Evolutionary conservation across 23 tunicate species (phyloP).

Genomic region (Diplosoma virens): DNA sequence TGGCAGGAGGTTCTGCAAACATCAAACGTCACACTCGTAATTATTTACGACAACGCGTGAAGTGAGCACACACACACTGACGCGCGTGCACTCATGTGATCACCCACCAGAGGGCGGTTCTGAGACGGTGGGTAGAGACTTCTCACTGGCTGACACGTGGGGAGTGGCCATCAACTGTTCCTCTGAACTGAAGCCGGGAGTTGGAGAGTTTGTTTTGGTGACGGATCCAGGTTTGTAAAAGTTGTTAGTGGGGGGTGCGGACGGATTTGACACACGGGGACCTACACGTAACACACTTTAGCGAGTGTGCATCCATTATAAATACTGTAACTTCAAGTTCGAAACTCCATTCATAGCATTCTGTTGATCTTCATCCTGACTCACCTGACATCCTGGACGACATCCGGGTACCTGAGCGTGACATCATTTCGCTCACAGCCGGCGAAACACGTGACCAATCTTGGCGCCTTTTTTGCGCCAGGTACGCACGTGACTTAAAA

Average conservation of each 20-base stretch:
- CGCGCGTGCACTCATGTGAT: not conserved
- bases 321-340: not conserved
- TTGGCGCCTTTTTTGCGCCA: constrained; percentile 80
- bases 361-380: not conserved
- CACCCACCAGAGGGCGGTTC: not conserved
- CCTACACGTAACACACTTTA: not conserved
- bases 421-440: constrained; percentile 84
- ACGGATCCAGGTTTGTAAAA: constrained; percentile 6
- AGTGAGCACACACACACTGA: not conserved
- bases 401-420: constrained; percentile 89
- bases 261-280: constrained; percentile 49
- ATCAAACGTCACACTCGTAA: no score
- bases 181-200: constrained; percentile 18
- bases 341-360: no score
- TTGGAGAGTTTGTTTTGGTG: constrained; percentile 10
- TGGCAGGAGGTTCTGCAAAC: not conserved
- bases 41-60: not conserved
- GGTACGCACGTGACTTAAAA: constrained; percentile 74
- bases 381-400: constrained; percentile 74
- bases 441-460: constrained; percentile 83
- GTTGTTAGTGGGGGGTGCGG: constrained; percentile 24
- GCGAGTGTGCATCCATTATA: not conserved
- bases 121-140: constrained; percentile 39
- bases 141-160: constrained; percentile 6
- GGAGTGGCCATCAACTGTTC: not conserved